Evolutionary conservation across 2,888 invertebrate species (phyloP), one percentile per base, ranked within the genome.

Genomic region (Ennomos fuscantarius): DNA sequence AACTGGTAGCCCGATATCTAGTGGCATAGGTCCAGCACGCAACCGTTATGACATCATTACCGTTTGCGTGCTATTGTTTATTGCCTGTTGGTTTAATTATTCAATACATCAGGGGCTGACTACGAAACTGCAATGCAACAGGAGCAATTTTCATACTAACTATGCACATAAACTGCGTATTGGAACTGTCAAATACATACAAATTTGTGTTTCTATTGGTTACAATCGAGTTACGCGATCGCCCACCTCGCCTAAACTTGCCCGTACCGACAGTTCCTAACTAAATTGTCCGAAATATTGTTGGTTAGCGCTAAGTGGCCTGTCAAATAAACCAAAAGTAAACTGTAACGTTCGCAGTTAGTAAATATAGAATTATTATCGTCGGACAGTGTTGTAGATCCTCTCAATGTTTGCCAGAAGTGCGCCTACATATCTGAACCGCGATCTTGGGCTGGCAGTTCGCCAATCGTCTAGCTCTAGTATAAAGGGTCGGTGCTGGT

Each of bases 301-400:
- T 37, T 32, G 33, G 33, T 32, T 33, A 12, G 33, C 41, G 24
- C 35, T 50, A 50, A 42, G 50, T 50, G 35, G 24, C 34, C 31
- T 35, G 50, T 36, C 50, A 42, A 69, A 68, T 63, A 69, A 65
- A 70, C 53, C 50, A 31, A 60, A 55, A 46, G 50, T 45, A 57
- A n/a, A 44, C 41, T 54, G 52, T 59, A 65, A 49, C 55, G 58
- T 68, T 69, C 53, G 53, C 69, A 60, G 66, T 65, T 63, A 60
- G 70, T 74, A 75, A 72, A 79, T 74, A 70, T 74, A 78, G 70
- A 76, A 73, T 79, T 76, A 76, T 70, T 71, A 69, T 68, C 60
- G 61, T 55, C 48, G 65, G 65, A 24, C 64, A 69, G 64, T 76
- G 60, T 68, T 52, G 61, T 67, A 62, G 70, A 65, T 60, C 15